Percentiles rank a stretch among this genome's conserved stretches.
Evolutionary conservation across 2,888 invertebrate species (phyloP).

Genomic region (Apodemia duryi): DNA sequence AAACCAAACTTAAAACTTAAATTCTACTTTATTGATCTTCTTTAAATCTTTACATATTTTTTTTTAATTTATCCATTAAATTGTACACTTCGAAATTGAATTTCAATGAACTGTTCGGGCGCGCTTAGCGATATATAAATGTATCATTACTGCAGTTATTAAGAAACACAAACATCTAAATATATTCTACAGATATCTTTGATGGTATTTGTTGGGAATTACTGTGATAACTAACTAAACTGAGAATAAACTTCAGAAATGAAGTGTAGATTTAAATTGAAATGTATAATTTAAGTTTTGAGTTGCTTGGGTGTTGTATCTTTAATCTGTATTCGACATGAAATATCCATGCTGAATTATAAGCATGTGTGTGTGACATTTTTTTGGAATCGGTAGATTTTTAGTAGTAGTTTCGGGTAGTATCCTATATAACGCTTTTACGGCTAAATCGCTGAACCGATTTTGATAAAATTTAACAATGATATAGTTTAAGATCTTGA

Average conservation of each 20-base stretch:
- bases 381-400: too few species aligned
- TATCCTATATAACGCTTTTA: too few species aligned
- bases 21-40: too few species aligned
- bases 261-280: background rate
- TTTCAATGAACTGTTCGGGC: background rate
- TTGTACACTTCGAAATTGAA: background rate
- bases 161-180: background rate
- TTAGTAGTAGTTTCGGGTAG: too few species aligned
- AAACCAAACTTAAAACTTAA: too few species aligned
- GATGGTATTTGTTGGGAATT: background rate
- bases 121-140: background rate
- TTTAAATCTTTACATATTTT: too few species aligned
- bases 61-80: constrained; percentile 3
- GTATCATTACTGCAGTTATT: background rate
- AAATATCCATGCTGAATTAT: too few species aligned
- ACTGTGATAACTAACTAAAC: background rate
- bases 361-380: too few species aligned
- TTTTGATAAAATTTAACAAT: too few species aligned
- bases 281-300: background rate
- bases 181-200: background rate
- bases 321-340: background rate
- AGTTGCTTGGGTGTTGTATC: background rate
- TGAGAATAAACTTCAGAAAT: background rate
- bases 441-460: too few species aligned
- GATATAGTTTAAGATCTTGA: too few species aligned